These are phyloP conservation scores for Caloenas nicobarica DNA, from an alignment of 2,113 vertebrate genomes.

Conservation along the genomic window DNA sequence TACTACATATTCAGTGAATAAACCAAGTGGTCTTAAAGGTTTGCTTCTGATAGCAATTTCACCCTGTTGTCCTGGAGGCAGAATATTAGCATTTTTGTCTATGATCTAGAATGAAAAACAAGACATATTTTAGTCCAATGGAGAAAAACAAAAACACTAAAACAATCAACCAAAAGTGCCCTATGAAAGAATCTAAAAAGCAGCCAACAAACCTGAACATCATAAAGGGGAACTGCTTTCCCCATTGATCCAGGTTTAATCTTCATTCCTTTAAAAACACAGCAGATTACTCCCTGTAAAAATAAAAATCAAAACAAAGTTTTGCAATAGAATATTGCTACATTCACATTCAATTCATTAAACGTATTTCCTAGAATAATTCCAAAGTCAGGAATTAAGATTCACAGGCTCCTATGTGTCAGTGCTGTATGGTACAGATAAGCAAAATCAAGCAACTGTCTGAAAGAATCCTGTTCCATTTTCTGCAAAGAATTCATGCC, in stretches of 20 bases:
- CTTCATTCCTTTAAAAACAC: constrained; percentile 73
- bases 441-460: neutral
- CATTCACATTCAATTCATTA: neutral
- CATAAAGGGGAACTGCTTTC: constrained; percentile 72
- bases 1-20: constrained; percentile 83
- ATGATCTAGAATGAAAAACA: constrained; percentile 74
- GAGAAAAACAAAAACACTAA: neutral
- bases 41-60: constrained; percentile 81
- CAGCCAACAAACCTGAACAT: constrained; percentile 78
- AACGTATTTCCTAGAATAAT: neutral
- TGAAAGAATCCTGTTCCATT: neutral
- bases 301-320: neutral
- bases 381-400: neutral
- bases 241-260: constrained; percentile 83
- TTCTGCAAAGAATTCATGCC: neutral
- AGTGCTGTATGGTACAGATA: neutral
- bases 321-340: neutral
- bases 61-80: constrained; percentile 76
- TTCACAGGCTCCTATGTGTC: neutral
- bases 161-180: neutral
- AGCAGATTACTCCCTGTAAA: constrained; percentile 77
- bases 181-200: neutral
- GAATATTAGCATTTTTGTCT: constrained; percentile 73
- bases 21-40: constrained; percentile 75
- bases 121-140: neutral